Evolutionary conservation across 1,140 invertebrate species (phyloP).

Genomic region (Drosophila repletoides): DNA sequence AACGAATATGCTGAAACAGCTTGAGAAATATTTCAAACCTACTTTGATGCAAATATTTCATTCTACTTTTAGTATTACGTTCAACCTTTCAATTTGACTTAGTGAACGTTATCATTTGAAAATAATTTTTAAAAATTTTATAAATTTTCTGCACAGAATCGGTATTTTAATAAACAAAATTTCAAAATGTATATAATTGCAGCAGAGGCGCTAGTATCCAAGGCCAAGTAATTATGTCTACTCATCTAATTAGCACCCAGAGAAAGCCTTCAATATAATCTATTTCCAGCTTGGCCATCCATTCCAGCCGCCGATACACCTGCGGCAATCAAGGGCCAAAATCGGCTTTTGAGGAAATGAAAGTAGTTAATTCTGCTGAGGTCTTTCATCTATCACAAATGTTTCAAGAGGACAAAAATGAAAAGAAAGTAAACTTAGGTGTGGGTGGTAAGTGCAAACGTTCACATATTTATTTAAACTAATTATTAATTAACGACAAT

Average conservation of each 20-base stretch:
- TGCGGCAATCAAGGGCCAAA: not conserved
- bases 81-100: no score
- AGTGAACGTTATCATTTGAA: not conserved
- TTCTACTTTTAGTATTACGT: no score
- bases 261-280: no score
- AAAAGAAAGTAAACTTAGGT: conserved; percentile 30
- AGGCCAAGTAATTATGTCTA: no score
- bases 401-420: not conserved
- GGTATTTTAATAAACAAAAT: not conserved
- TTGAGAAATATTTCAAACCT: no score
- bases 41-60: no score
- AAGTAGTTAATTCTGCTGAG: not conserved
- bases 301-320: no score
- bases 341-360: not conserved
- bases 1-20: no score
- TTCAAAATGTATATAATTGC: not conserved
- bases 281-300: no score
- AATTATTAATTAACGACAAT: not conserved
- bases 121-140: not conserved
- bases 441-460: conserved; percentile 12
- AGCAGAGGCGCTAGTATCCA: not conserved
- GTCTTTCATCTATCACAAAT: conserved; percentile 8
- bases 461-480: not conserved
- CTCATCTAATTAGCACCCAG: no score
- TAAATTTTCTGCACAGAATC: not conserved